Conservation (phyloP, 2,797 vertebrate species). For the Antennarius maculatus region DNA sequence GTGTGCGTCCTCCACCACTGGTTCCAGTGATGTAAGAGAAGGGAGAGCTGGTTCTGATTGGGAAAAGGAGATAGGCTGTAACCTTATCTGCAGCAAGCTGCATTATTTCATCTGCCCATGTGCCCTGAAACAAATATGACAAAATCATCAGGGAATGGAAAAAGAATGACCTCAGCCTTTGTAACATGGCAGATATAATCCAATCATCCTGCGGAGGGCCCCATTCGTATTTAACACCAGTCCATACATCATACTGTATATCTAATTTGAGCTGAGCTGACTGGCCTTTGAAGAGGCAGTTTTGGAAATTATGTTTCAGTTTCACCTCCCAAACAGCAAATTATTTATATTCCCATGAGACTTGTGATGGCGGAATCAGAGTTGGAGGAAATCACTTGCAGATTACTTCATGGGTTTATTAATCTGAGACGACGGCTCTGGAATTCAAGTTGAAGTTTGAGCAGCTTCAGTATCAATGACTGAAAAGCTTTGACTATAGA, state of each 20-base stretch:
- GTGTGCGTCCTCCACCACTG: not conserved
- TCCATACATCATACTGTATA: conserved; percentile 79
- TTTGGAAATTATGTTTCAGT: conserved; percentile 79
- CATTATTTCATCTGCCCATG: conserved; percentile 76
- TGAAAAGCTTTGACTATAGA: conserved; percentile 48
- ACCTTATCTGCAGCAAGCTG: conserved; percentile 69
- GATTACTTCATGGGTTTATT: conserved; percentile 78
- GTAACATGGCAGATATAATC: conserved; percentile 78
- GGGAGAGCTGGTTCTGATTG: conserved; percentile 71
- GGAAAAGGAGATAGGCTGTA: conserved; percentile 68
- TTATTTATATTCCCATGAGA: conserved; percentile 78
- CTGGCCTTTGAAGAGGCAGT: conserved; percentile 75
- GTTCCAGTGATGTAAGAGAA: conserved; percentile 28
- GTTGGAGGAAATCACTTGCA: conserved; percentile 83
- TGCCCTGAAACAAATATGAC: conserved; percentile 70
- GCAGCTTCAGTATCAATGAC: conserved; percentile 71
- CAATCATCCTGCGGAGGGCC: conserved; percentile 71
- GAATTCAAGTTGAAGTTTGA: conserved; percentile 72
- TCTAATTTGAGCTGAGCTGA: conserved; percentile 75
- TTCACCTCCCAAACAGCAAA: conserved; percentile 77
- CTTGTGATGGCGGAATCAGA: conserved; percentile 77
- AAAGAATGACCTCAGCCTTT: conserved; percentile 78
- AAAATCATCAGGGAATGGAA: conserved; percentile 73
- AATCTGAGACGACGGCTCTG: conserved; percentile 74
- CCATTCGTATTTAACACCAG: conserved; percentile 70